Percentiles rank a stretch among this genome's conserved stretches.
These are phyloP conservation scores for Gordius sp. DNA, from an alignment of 2,888 invertebrate genomes.

Conservation along the genomic window DNA sequence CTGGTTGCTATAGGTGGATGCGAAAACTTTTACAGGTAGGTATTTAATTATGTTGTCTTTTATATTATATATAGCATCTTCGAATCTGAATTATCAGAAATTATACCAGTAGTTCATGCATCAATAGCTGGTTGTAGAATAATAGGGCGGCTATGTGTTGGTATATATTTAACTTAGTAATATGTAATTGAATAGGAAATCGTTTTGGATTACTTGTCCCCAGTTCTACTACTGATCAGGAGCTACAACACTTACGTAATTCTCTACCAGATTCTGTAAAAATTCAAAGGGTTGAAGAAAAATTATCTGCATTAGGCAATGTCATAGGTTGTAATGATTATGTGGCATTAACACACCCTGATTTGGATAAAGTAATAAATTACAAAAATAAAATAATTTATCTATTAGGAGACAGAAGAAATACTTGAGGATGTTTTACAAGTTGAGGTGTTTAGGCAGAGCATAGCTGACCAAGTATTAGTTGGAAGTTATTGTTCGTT, in stretches of 20 bases:
- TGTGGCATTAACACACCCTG: constrained; percentile 92
- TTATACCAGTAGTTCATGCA: constrained; percentile 73
- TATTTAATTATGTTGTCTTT: constrained; percentile 18
- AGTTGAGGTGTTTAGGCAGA: constrained; percentile 87
- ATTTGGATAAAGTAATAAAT: constrained; percentile 52
- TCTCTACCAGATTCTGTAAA: constrained; percentile 67
- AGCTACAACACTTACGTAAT: constrained; percentile 50
- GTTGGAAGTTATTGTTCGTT: constrained; percentile 80
- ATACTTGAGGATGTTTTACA: constrained; percentile 67
- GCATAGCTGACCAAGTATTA: constrained; percentile 69
- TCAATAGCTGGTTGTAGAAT: constrained; percentile 78
- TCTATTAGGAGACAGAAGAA: constrained; percentile 53
- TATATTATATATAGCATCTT: constrained; percentile 43
- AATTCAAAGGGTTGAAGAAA: constrained; percentile 76
- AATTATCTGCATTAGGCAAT: constrained; percentile 69
- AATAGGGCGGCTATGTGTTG: constrained; percentile 67
- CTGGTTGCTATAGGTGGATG: constrained; percentile 85
- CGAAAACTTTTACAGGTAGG: constrained; percentile 77
- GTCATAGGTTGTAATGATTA: constrained; percentile 94
- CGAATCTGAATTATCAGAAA: constrained; percentile 70
- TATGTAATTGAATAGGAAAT: constrained; percentile 37
- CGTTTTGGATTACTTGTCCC: constrained; percentile 77
- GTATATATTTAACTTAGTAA: constrained; percentile 22
- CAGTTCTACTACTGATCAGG: constrained; percentile 47
- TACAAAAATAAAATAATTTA: neutral